Percentiles rank a stretch among this genome's conserved stretches.
phyloP scores from a whole-genome alignment of 2,888 invertebrate genomes.

The Osedax fenrisi region DNA sequence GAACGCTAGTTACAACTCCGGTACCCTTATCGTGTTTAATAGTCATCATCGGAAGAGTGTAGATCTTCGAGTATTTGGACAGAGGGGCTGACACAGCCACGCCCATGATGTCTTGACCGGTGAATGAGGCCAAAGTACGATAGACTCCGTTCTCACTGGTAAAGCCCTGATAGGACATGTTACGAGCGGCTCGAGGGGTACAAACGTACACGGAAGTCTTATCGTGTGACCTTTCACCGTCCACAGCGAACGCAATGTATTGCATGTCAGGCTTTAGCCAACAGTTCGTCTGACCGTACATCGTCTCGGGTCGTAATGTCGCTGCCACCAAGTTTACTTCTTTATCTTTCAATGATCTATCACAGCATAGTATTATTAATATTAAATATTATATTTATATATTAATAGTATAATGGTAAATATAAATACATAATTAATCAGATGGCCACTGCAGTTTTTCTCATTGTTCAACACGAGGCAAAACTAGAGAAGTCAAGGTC shows the following conservation, averaged over 20 bases:
- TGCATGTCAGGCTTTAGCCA: conserved; percentile 90
- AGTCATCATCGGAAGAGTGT: conserved; percentile 89
- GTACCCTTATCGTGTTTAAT: conserved; percentile 96
- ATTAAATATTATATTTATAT: no score
- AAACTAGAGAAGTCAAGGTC: no score
- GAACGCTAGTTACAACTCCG: conserved; percentile 91
- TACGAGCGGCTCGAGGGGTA: conserved; percentile 75
- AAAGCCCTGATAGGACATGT: conserved; percentile 88
- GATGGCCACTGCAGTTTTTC: no score
- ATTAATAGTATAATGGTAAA: no score
- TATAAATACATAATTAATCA: no score
- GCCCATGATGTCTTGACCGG: conserved; percentile 66
- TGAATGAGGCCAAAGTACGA: conserved; percentile 56
- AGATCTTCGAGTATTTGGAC: conserved; percentile 69
- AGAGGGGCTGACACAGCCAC: conserved; percentile 70
- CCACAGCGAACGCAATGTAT: conserved; percentile 70
- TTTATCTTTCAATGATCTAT: not conserved
- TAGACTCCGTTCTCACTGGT: conserved; percentile 68
- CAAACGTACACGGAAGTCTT: conserved; percentile 66
- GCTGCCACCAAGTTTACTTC: conserved; percentile 78
- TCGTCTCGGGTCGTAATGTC: conserved; percentile 93
- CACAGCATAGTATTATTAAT: no score
- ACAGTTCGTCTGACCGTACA: conserved; percentile 99
- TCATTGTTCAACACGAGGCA: no score
- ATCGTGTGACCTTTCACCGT: conserved; percentile 52